phyloP scores from a whole-genome alignment of 2,797 vertebrate species.

The Sebastes iracundus region DNA sequence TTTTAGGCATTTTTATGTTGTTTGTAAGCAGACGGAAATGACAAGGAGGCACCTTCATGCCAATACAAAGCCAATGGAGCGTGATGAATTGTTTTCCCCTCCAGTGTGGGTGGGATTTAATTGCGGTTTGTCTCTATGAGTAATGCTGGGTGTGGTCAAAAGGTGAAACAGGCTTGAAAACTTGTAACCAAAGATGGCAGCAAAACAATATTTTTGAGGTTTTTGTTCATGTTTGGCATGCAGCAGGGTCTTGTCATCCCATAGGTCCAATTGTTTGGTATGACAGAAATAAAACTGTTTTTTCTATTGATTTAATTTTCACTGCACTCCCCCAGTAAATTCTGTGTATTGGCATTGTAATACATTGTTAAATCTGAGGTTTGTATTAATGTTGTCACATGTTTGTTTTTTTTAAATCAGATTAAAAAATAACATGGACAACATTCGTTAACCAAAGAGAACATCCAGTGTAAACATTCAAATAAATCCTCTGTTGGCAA shows the following conservation, averaged over 20 bases:
- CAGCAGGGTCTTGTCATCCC: not conserved
- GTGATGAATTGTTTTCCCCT: not conserved
- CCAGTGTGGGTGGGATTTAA: not conserved
- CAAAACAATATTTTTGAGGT: not conserved
- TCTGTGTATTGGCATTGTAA: not conserved
- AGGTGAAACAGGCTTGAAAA: not conserved
- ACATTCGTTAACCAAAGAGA: conserved; percentile 17
- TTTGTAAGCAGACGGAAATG: not conserved
- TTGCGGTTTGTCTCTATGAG: not conserved
- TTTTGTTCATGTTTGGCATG: not conserved
- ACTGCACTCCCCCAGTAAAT: not conserved
- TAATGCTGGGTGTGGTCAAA: not conserved
- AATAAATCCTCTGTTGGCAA: conserved; percentile 47
- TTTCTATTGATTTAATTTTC: not conserved
- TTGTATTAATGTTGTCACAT: not conserved
- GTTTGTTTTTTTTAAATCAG: not conserved
- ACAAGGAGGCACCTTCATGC: not conserved
- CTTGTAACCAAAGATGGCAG: not conserved
- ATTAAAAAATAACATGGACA: not conserved
- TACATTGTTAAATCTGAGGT: not conserved
- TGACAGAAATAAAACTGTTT: not conserved
- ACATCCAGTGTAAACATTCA: conserved; percentile 32
- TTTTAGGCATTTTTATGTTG: not conserved
- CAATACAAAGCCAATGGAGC: not conserved
- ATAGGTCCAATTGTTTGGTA: not conserved